Evolutionary conservation across 2,797 vertebrate genomes (phyloP), one percentile per base, ranked within the genome.

Genomic region (Helostoma temminkii): DNA sequence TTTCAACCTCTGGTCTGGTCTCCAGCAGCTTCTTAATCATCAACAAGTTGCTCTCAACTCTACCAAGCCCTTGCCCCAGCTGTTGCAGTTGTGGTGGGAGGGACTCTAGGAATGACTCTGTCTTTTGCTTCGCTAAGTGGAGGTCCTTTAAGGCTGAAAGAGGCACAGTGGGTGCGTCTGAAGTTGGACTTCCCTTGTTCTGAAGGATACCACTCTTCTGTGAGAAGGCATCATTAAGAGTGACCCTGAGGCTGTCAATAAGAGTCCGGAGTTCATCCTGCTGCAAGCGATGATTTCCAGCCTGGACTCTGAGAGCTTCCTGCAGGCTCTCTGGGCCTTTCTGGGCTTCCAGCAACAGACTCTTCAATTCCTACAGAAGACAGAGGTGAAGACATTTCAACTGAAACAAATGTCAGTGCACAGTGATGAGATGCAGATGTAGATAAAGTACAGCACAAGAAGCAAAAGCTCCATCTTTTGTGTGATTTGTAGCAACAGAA

Each of bases 261-360:
- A 98, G 87, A 0, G 88, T 71, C 0, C 83, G 85, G 4, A 99
- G 95, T 77, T 98, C 95, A 15, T 92, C 93, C 83, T 97, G 96
- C 88, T 99, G 97, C 43, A 90, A 67, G 41, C 90, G 93, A 58
- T 98, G 95, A 76, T 92, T 93, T 25, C 93, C 94, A 0, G 96
- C 96, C 86, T 99, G 98, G 47, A 96, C 92, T 45, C 78, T 91
- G 63, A 99, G 96, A 22, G 95, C 97, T 75, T 98, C 96, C 87
- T 99, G 98, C 25, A 99, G 93, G 78, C 92, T 98, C 70, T 94
- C 86, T 0, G 97, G 98, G 42, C 96, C 98, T 70, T 98, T 98
- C 82, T 99, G 97, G 1, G 97, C 96, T 87, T 98, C 97, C 70
- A 97, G 92, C 42, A 99, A 93, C 54, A 99, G 88, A 64, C 67